Percentiles rank a stretch among this genome's conserved stretches.
Evolutionary conservation across 2,113 vertebrate species (phyloP).

Genomic region (Pionites leucogaster): DNA sequence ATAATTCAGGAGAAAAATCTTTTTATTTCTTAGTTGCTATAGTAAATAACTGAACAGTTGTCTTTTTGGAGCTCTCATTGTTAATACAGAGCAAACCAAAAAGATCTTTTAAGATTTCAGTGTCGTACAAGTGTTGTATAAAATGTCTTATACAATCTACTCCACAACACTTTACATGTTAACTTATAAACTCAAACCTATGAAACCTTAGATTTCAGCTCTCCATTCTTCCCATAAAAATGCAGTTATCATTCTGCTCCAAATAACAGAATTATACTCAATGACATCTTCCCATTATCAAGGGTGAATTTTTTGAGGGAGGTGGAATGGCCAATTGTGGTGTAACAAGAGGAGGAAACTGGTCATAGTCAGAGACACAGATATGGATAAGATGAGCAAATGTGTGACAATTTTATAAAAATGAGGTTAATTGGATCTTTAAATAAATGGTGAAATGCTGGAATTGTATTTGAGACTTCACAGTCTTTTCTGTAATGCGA

Average conservation of each 20-base stretch:
- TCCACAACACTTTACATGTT: neutral
- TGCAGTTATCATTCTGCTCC: neutral
- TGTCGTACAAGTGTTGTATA: neutral
- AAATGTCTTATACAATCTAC: neutral
- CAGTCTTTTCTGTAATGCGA: neutral
- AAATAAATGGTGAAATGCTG: neutral
- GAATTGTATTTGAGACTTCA: neutral
- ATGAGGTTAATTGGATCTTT: slow-evolving; percentile 8
- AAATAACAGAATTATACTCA: neutral
- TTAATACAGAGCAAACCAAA: neutral
- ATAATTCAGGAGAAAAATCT: neutral
- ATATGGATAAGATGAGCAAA: neutral
- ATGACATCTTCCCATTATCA: neutral
- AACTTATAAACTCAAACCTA: neutral
- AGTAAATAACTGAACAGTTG: neutral
- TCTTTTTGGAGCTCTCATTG: neutral
- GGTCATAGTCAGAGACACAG: neutral
- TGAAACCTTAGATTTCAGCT: neutral
- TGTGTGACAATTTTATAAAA: neutral
- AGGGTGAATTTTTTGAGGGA: neutral
- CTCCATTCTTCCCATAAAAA: neutral
- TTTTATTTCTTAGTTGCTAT: neutral
- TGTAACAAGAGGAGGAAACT: neutral
- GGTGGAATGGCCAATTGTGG: neutral
- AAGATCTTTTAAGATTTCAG: neutral